Base-by-base conservation (phyloP, 1,140 invertebrate genomes). In the Teleopsis dalmanni region DNA sequence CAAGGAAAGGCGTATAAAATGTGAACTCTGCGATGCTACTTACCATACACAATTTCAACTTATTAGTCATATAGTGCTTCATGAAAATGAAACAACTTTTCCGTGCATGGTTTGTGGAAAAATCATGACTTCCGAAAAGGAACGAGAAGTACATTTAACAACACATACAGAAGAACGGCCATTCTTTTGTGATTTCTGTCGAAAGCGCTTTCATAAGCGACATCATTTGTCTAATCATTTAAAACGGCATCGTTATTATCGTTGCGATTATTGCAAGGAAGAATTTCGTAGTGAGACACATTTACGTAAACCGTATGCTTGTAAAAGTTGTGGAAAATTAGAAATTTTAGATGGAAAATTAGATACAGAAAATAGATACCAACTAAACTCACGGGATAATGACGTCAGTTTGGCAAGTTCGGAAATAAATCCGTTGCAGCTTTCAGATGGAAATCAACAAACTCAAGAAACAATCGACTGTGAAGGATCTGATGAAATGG, bases 1-100 rank as follows among this genome's bases (percentile, higher is more conserved):
- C 0, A 76, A 76, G 41, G 76, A 78, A 59, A 71, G 75, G 48
- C 76, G 76, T 6, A 78, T 74, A 59, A 66, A 70, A 38, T 79
- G 77, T 54, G 59, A 62, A 5, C 60, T 73, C 41, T 79, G 78
- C 59, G 73, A 73, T 1, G 54, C 65, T 5, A 43, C 35, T 6
- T 54, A 37, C n/a, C 29, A 25, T 13, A 46, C 44, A 1, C 36
- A 43, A 16, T 43, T 34, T 40, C 40, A 51, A 35, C 48, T 54
- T 31, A 47, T 47, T 16, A 19, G 40, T 7, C 52, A 54, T 34
- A 42, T 48, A 10, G 13, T 51, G 44, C 47, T 23, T 10, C 52
- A 54, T 13, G 37, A 44, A 43, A 54, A 35, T 42, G 44, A 25
- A 2, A 50, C 37, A 5, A 26, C 34, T 16, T 50, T 33, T 23